These are phyloP conservation scores for Calephelis virginiensis DNA, from an alignment of 1,140 invertebrate species.

Conservation along the genomic window DNA sequence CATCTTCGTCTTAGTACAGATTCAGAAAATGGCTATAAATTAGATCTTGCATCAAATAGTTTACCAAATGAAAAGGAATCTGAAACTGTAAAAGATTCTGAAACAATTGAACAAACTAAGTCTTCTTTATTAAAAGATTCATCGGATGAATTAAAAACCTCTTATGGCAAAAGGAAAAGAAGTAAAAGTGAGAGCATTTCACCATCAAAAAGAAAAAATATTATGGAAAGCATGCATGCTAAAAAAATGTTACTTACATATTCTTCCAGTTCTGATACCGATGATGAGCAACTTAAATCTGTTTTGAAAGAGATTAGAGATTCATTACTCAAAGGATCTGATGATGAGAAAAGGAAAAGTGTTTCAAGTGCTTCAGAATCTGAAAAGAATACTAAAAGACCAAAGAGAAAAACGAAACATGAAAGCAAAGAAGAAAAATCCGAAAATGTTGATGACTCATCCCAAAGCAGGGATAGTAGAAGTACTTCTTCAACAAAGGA, in stretches of 20 bases:
- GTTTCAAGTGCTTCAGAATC: slow-evolving; percentile 19
- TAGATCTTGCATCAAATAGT: background rate
- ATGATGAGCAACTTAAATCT: slow-evolving; percentile 53
- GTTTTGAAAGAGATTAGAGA: slow-evolving; percentile 50
- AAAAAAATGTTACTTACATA: slow-evolving; percentile 60
- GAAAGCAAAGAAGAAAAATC: slow-evolving; percentile 19
- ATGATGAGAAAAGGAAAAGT: slow-evolving; percentile 16
- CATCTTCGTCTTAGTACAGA: background rate
- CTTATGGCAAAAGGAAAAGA: slow-evolving; percentile 28
- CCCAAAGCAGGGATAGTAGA: slow-evolving; percentile 3
- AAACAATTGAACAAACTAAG: slow-evolving; percentile 27
- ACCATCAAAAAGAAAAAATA: slow-evolving; percentile 49
- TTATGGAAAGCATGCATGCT: slow-evolving; percentile 56
- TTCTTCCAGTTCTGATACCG: slow-evolving; percentile 63
- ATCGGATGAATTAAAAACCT: slow-evolving; percentile 35
- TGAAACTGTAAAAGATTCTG: slow-evolving; percentile 8
- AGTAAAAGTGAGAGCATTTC: slow-evolving; percentile 31
- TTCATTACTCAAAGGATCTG: slow-evolving; percentile 33
- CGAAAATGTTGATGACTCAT: slow-evolving; percentile 7
- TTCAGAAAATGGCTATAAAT: background rate
- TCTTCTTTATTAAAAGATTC: slow-evolving; percentile 39
- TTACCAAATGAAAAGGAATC: slow-evolving; percentile 5
- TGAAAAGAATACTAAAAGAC: slow-evolving; percentile 16
- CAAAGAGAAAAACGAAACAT: slow-evolving; percentile 20
- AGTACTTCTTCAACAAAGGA: slow-evolving; percentile 20